These are phyloP conservation scores for Hyperopisus bebe DNA, from an alignment of 2,113 vertebrate genomes.

Conservation along the genomic window DNA sequence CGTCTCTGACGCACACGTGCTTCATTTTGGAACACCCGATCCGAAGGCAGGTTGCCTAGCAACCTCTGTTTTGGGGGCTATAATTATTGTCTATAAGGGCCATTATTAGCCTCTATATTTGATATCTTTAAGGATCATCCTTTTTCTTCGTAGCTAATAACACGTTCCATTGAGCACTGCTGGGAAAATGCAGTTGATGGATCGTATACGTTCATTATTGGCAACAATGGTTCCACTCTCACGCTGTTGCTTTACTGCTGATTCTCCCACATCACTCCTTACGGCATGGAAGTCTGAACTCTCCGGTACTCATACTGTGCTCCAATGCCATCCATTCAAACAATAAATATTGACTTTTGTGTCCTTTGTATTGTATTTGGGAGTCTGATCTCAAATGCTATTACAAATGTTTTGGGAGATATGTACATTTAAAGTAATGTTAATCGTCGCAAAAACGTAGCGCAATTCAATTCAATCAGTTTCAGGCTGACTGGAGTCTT, in stretches of 20 bases:
- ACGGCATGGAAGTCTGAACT: not conserved
- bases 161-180: not conserved
- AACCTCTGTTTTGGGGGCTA: slow-evolving; percentile 19
- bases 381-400: not conserved
- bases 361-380: not conserved
- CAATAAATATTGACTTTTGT: not conserved
- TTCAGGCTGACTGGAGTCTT: not conserved
- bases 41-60: slow-evolving; percentile 20
- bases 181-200: slow-evolving; percentile 7
- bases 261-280: not conserved
- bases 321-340: not conserved
- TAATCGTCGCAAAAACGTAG: not conserved
- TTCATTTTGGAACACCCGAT: not conserved
- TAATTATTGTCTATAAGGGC: slow-evolving; percentile 16
- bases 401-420: not conserved
- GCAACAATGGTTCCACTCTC: not conserved
- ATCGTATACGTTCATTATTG: slow-evolving; percentile 15
- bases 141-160: slow-evolving; percentile 13
- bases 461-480: not conserved
- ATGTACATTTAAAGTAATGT: not conserved
- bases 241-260: not conserved
- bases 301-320: not conserved
- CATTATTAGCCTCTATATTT: slow-evolving; percentile 19
- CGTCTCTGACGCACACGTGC: not conserved
- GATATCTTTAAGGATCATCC: slow-evolving; percentile 14